phyloP scores from a whole-genome alignment of 2,113 vertebrate species.

The Neodontobutis hainanensis region DNA sequence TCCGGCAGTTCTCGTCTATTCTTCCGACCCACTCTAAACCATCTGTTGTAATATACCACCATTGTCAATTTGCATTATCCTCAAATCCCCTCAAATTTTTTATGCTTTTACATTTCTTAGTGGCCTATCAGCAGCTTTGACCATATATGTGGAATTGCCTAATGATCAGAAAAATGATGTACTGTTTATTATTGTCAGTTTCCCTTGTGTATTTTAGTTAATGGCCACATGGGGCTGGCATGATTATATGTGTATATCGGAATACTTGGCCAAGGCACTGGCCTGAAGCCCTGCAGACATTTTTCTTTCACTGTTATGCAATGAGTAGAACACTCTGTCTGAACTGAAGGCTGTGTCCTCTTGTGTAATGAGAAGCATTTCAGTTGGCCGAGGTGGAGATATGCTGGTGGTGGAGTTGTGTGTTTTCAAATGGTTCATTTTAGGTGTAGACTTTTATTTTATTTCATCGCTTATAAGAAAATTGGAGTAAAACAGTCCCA shows the following conservation, averaged over 20 bases:
- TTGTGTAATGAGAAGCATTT: constrained; percentile 13
- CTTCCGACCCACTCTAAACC: background rate
- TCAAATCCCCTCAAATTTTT: too few relatives aligned
- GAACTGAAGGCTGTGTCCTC: constrained; percentile 25
- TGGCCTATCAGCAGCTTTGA: constrained; percentile 23
- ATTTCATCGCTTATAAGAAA: too few relatives aligned
- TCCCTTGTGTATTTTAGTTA: constrained; percentile 46
- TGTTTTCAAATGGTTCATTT: background rate
- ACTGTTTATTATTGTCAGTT: constrained; percentile 55
- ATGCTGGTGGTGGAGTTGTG: background rate
- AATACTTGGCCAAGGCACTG: constrained; percentile 31
- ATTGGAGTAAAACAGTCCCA: too few relatives aligned
- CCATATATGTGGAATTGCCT: constrained; percentile 34
- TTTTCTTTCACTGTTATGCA: constrained; percentile 63
- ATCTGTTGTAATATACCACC: background rate
- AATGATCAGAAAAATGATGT: constrained; percentile 19
- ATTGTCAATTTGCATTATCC: too few relatives aligned
- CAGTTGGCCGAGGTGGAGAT: constrained; percentile 12
- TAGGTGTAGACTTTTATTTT: too few relatives aligned
- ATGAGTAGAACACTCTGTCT: constrained; percentile 54
- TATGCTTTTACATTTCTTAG: background rate
- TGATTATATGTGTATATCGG: constrained; percentile 11
- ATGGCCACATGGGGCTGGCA: constrained; percentile 21
- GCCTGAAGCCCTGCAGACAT: constrained; percentile 54
- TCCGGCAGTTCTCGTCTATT: background rate